These are phyloP conservation scores for Tenthredo scrophulariae DNA, from an alignment of 2,888 invertebrate genomes.

Conservation along the genomic window DNA sequence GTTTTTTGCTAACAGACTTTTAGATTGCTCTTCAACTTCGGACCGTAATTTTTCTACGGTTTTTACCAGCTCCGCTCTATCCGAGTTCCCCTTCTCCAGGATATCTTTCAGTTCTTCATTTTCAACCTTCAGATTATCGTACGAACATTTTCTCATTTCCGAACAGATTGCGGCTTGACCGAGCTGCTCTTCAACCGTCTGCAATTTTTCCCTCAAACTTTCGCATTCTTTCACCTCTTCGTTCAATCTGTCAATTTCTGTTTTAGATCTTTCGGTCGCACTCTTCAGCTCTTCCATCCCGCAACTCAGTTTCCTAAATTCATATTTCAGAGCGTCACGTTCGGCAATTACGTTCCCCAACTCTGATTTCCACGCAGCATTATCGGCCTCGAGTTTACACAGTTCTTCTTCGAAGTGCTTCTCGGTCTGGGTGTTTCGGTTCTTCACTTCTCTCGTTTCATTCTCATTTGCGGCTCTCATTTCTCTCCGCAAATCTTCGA, in stretches of 20 bases:
- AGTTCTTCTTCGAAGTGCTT: not conserved
- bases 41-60: not conserved
- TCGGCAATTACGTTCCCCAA: slow-evolving; percentile 60
- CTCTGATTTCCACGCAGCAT: slow-evolving; percentile 37
- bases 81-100: not conserved
- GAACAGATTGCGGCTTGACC: slow-evolving; percentile 21
- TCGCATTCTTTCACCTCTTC: slow-evolving; percentile 39
- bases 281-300: slow-evolving; percentile 58
- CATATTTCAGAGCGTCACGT: slow-evolving; percentile 60
- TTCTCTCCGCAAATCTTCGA: slow-evolving; percentile 51
- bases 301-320: slow-evolving; percentile 60
- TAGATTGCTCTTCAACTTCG: not conserved
- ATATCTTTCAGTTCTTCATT: slow-evolving; percentile 14
- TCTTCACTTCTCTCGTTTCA: not conserved
- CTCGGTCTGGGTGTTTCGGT: not conserved
- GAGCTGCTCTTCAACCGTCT: slow-evolving; percentile 31
- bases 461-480: not conserved
- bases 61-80: not conserved
- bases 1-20: not conserved
- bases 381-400: slow-evolving; percentile 20
- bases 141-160: slow-evolving; percentile 27
- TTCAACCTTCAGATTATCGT: not conserved
- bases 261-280: slow-evolving; percentile 47
- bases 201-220: slow-evolving; percentile 17
- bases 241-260: slow-evolving; percentile 51